phyloP scores from a whole-genome alignment of 2,888 invertebrate genomes.

The Pammene aurita region DNA sequence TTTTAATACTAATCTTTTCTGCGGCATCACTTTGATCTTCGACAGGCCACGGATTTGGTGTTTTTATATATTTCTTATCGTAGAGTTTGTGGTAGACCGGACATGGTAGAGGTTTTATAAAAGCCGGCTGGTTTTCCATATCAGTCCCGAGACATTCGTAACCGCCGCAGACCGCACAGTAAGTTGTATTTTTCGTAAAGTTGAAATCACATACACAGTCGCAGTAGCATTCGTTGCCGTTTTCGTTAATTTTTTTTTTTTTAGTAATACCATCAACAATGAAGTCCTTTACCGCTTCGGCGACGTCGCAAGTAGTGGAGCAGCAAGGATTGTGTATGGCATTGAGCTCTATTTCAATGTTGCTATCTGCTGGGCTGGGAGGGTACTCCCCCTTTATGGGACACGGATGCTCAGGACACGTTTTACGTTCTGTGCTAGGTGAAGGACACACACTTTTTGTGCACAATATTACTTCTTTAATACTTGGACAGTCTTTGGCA shows the following conservation, averaged over 20 bases:
- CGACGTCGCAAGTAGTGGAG: constrained; percentile 68
- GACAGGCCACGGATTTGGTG: constrained; percentile 66
- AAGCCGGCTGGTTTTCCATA: constrained; percentile 63
- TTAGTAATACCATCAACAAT: constrained; percentile 59
- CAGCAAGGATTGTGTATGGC: constrained; percentile 71
- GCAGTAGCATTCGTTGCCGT: constrained; percentile 70
- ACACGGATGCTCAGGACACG: constrained; percentile 57
- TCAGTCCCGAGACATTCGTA: constrained; percentile 74
- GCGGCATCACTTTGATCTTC: constrained; percentile 50
- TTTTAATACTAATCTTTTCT: constrained; percentile 49
- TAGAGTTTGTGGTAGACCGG: constrained; percentile 76
- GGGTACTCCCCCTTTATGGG: constrained; percentile 48
- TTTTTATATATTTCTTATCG: constrained; percentile 64
- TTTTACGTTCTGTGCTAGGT: constrained; percentile 44
- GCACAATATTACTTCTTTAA: constrained; percentile 57
- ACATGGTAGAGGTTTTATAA: constrained; percentile 71
- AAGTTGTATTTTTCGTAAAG: constrained; percentile 70
- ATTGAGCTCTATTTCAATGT: constrained; percentile 62
- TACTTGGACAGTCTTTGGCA: constrained; percentile 61
- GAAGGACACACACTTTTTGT: constrained; percentile 62
- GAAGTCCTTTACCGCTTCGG: constrained; percentile 70
- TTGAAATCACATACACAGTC: constrained; percentile 74
- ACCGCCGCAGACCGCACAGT: constrained; percentile 74
- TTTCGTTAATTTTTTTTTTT: constrained; percentile 52
- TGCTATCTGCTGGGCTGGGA: constrained; percentile 73